Evolutionary conservation across 2,888 invertebrate species (phyloP).

Genomic region (Lasioglossum malachurum): DNA sequence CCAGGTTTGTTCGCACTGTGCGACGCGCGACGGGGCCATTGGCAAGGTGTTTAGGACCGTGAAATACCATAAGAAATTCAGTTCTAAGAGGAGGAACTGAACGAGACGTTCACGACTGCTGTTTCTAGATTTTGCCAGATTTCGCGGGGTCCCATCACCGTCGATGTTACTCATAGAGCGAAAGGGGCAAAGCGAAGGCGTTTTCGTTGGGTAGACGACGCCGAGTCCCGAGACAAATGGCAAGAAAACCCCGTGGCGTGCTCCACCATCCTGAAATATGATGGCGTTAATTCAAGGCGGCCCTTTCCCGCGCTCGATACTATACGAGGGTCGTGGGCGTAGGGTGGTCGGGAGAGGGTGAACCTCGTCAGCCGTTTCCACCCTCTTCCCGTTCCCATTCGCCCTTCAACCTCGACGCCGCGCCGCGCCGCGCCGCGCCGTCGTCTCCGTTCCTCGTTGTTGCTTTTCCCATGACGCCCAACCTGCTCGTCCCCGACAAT

Average conservation of each 20-base stretch:
- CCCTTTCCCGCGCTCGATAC: conserved; percentile 77
- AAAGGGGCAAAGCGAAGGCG: conserved; percentile 67
- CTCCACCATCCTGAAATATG: conserved; percentile 82
- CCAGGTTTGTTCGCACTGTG: no score
- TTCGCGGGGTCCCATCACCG: neutral
- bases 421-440: conserved; percentile 30
- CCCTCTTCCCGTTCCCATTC: conserved; percentile 70
- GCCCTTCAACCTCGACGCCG: conserved; percentile 73
- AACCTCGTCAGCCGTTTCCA: conserved; percentile 80
- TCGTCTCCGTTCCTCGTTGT: conserved; percentile 40
- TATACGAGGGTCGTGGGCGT: conserved; percentile 48
- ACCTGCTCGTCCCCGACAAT: conserved; percentile 79
- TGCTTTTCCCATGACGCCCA: conserved; percentile 56
- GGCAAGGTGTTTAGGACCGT: no score
- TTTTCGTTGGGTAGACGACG: conserved; percentile 57
- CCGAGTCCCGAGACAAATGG: conserved; percentile 79
- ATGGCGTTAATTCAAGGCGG: conserved; percentile 84
- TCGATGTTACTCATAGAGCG: conserved; percentile 71
- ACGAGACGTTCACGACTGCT: neutral
- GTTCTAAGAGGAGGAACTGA: neutral
- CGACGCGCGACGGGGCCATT: no score
- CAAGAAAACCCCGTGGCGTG: conserved; percentile 74
- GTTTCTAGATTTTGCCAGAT: neutral
- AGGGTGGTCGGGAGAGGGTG: conserved; percentile 40
- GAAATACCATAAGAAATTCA: neutral